These are phyloP conservation scores for Pomacea canaliculata DNA, from an alignment of 2,888 invertebrate species.

Conservation along the genomic window DNA sequence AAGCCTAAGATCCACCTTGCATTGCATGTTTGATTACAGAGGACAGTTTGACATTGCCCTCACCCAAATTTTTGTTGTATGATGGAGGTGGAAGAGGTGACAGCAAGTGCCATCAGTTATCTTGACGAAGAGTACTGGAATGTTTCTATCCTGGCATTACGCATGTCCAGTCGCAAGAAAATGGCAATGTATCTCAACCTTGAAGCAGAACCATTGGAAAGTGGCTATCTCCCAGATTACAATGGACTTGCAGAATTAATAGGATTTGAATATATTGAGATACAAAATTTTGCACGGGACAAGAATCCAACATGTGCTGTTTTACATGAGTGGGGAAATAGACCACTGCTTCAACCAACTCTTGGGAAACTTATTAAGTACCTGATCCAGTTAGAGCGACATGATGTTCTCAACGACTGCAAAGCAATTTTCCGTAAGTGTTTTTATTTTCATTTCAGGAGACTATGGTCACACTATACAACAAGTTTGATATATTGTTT, in stretches of 20 bases:
- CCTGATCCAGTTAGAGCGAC: constrained; percentile 42
- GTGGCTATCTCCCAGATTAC: constrained; percentile 48
- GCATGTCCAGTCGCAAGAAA: constrained; percentile 39
- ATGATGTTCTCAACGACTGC: constrained; percentile 50
- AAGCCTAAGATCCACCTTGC: neutral
- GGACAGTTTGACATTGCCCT: too few species aligned
- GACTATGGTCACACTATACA: neutral
- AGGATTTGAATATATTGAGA: constrained; percentile 49
- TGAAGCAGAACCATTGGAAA: constrained; percentile 30
- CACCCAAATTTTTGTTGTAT: too few species aligned
- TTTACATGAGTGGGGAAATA: constrained; percentile 45
- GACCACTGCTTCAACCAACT: constrained; percentile 44
- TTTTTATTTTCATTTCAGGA: neutral
- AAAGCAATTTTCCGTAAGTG: constrained; percentile 46
- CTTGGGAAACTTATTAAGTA: constrained; percentile 48
- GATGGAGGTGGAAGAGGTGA: too few species aligned
- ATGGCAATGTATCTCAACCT: constrained; percentile 46
- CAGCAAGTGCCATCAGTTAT: neutral
- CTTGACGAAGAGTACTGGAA: constrained; percentile 26
- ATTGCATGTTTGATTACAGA: neutral
- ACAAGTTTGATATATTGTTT: neutral
- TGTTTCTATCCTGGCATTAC: constrained; percentile 45
- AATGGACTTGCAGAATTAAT: constrained; percentile 52
- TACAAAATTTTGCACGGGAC: constrained; percentile 45
- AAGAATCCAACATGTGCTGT: constrained; percentile 48